Conservation (phyloP, 2,797 vertebrate species). For the Tiaroga cobitis region DNA sequence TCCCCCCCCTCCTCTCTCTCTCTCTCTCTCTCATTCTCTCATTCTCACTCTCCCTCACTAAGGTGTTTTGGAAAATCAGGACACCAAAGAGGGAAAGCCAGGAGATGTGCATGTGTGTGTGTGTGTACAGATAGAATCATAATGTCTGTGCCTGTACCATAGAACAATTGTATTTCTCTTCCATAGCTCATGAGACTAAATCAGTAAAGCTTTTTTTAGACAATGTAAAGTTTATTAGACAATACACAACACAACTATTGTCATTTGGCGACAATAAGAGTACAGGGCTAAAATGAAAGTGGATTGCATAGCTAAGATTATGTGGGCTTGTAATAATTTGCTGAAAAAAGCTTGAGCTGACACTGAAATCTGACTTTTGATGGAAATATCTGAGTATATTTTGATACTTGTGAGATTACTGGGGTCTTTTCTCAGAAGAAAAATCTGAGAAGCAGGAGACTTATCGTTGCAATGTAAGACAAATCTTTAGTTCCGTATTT, state of each 20-base stretch:
- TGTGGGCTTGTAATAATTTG: neutral
- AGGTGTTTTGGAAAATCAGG: slow-evolving; percentile 43
- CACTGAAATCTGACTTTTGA: neutral
- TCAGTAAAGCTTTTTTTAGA: neutral
- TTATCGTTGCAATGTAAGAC: neutral
- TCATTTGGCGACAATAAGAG: neutral
- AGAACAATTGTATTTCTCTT: neutral
- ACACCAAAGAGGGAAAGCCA: slow-evolving; percentile 20
- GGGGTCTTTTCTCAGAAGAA: no score
- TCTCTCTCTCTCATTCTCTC: slow-evolving; percentile 7
- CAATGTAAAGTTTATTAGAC: no score
- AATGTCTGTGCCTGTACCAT: neutral
- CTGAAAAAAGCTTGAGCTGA: neutral
- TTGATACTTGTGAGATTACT: neutral
- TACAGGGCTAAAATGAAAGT: neutral
- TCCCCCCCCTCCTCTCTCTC: no score
- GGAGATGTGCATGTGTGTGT: neutral
- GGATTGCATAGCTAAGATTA: neutral
- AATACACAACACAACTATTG: neutral
- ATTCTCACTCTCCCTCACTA: neutral
- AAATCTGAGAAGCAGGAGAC: neutral
- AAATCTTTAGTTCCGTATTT: neutral
- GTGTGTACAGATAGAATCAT: slow-evolving; percentile 12
- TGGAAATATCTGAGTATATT: neutral
- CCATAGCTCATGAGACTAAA: neutral